Base-by-base conservation (phyloP, 2,113 vertebrate genomes). In the Todiramphus saurophagus region DNA sequence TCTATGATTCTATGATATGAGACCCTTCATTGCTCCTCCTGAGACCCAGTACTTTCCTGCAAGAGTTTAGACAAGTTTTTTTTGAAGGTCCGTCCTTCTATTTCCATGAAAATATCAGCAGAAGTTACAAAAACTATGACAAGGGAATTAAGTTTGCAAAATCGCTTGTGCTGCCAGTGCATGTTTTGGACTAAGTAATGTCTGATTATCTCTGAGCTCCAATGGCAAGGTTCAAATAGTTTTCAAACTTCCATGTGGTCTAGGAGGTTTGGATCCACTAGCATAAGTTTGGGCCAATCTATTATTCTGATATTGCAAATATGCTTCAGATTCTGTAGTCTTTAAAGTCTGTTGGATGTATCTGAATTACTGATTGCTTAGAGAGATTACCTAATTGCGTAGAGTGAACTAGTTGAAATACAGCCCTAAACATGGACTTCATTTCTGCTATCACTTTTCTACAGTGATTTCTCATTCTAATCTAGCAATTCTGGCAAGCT, bases 381-480 rank as follows among this genome's bases (percentile, higher is more conserved):
- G 46, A 46, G 46, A 92, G 92, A 59, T 59, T 87, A 66, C 64
- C n/a, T 86, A 93, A 90, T 90, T 63, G 55, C 56, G 95, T 93
- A 83, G 60, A 74, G 68, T 44, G 58, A 92, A 78, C 23, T 81
- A 83, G 77, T 63, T 94, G 79, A 90, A 92, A 90, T 88, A 73
- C 33, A 83, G 21, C 30, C 58, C 30, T 77, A 90, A 78, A 86
- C 92, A 72, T 60, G 67, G 59, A 80, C 30, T 73, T 93, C 11
- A 56, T 93, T 91, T 91, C 70, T 95, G 28, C 59, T 83, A 46
- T 44, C 0, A 0, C 25, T 46, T 88, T 92, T 90, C 51, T 64
- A 60, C 35, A 43, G n/a, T 70, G 16, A 43, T 83, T 96, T 94
- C 87, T 93, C 35, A 70, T 88, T 91, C 43, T 33, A 53, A 70